Evolutionary conservation across 37 sponge, comb jelly and placozoan species (phyloP), one percentile per base, ranked within the genome.

Genomic region (Eunapius fragilis): DNA sequence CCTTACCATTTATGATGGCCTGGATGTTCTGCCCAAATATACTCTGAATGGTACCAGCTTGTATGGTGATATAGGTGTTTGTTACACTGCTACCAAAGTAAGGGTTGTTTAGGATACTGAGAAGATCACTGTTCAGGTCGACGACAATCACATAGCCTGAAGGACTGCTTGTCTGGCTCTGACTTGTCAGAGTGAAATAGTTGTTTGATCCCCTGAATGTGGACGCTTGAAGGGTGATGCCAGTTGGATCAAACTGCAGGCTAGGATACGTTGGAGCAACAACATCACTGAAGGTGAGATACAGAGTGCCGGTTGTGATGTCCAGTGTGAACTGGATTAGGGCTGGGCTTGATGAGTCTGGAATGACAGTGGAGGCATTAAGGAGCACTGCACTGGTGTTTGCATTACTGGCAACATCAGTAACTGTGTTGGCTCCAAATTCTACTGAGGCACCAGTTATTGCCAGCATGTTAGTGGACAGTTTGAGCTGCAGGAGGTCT

Each of bases 1-100:
- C 95, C 34, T 90, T 94, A 12, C 97, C 95, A 84, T 97, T 84
- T n/a, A 93, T 94, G 67, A 97, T 87, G 38, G 95, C 89, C 74
- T 76, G 49, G 78, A 86, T 88, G 68, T 96, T 91, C 33, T 88
- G 72, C 75, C 91, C 91, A 77, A 58, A 70, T 49, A 83, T 77
- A 74, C 89, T 85, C 82, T 90, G 89, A 58, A 96, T 88, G 19
- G 96, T 96, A 22, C 93, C 88, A n/a, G 91, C 96, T 3, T 82
- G 80, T 28, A 96, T 76, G 13, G 94, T 90, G 47, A 96, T 45
- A 75, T 87, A 90, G 25, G 94, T 88, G 83, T 90, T 88, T 22
- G 47, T 58, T 2, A 10, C 23, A 5, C 41, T 37, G 4, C 86
- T 94, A 72, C 91, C 94, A 93, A 96, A 87, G 27, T 72, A 35